phyloP scores from a whole-genome alignment of 2,888 invertebrate species.

The Chrysolina americana region DNA sequence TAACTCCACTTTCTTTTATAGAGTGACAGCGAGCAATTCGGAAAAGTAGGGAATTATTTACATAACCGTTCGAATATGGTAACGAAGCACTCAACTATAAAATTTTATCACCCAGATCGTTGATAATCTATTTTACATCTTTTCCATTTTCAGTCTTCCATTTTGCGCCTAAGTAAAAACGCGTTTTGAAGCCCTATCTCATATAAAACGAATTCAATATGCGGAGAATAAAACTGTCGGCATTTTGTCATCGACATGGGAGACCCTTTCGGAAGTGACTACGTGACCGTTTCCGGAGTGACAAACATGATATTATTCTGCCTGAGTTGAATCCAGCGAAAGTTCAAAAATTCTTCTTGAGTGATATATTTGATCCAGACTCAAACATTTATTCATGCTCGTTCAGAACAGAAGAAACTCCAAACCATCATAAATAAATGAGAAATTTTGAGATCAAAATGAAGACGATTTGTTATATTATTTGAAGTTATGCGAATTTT shows the following conservation, averaged over 20 bases:
- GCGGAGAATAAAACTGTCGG: slow-evolving; percentile 3
- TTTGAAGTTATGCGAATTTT: too few relatives aligned
- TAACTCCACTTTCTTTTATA: slow-evolving; percentile 4
- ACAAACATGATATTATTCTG: too few relatives aligned
- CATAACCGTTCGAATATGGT: slow-evolving; percentile 34
- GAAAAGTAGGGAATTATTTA: slow-evolving; percentile 24
- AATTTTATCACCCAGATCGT: slow-evolving; percentile 42
- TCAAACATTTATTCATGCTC: too few relatives aligned
- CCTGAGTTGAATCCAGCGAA: neutral
- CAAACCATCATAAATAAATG: too few relatives aligned
- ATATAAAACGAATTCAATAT: slow-evolving; percentile 16
- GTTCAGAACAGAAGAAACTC: too few relatives aligned
- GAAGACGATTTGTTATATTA: too few relatives aligned
- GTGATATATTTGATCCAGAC: too few relatives aligned
- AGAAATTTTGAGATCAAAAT: too few relatives aligned
- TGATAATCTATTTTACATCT: slow-evolving; percentile 35
- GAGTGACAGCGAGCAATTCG: slow-evolving; percentile 23
- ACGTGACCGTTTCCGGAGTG: neutral
- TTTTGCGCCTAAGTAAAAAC: slow-evolving; percentile 10
- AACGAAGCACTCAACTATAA: slow-evolving; percentile 38
- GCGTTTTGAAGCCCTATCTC: neutral
- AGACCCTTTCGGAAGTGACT: neutral
- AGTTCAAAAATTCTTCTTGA: neutral
- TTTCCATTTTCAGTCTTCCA: slow-evolving; percentile 29
- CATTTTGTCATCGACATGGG: slow-evolving; percentile 9